These are phyloP conservation scores for Globodera rostochiensis DNA, from an alignment of 1,140 invertebrate species.

Conservation along the genomic window DNA sequence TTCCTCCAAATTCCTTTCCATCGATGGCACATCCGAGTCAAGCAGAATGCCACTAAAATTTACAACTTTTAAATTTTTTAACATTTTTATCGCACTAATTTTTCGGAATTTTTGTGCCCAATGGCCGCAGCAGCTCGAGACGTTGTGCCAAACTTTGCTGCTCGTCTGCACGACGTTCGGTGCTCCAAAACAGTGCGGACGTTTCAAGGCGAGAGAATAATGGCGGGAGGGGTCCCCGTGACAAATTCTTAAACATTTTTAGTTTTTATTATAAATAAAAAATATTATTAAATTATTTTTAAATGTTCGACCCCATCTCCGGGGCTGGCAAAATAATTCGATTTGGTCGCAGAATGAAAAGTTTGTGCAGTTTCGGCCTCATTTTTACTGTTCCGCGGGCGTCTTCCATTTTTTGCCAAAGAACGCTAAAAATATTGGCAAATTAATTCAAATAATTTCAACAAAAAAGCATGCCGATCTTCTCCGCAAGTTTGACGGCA, in stretches of 20 bases:
- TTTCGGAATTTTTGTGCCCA: not conserved
- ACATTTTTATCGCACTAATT: not conserved
- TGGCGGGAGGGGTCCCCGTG: not conserved
- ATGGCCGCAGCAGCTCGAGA: not conserved
- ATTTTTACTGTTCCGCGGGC: not conserved
- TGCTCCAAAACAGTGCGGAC: conserved; percentile 1
- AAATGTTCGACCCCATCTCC: not conserved
- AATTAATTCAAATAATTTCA: not conserved
- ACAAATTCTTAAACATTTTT: not conserved
- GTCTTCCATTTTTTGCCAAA: not conserved
- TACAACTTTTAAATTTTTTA: not conserved
- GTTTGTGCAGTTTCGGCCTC: not conserved
- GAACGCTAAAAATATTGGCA: not conserved
- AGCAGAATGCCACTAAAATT: not conserved
- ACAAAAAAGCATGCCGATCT: not conserved
- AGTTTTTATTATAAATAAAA: not conserved
- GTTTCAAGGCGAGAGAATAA: not conserved
- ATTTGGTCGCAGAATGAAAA: not conserved
- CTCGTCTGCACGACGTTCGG: not conserved
- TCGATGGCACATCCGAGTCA: conserved; percentile 5
- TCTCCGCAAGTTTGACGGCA: not conserved
- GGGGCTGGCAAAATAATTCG: not conserved
- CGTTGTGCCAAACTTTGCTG: not conserved
- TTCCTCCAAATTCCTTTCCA: not conserved
- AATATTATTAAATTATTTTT: not conserved